Percentiles rank a stretch among this genome's conserved stretches.
These are phyloP conservation scores for Octopus bimaculoides DNA, from an alignment of 1,140 invertebrate genomes.

Conservation along the genomic window DNA sequence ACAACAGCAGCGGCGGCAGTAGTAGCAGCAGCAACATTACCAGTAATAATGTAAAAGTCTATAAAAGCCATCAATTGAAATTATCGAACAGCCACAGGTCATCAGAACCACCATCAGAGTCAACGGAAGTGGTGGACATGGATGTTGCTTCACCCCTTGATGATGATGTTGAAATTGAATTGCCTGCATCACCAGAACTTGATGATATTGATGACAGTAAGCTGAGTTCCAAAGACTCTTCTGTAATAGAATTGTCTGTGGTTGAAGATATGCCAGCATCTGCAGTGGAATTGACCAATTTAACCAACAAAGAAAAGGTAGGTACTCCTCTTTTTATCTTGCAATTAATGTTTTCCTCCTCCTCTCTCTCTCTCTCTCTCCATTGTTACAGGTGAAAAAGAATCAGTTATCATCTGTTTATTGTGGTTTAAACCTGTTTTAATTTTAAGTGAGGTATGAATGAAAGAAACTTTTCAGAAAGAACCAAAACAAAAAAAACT, in stretches of 20 bases:
- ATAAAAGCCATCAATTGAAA: neutral
- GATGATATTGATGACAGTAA: slow-evolving; percentile 64
- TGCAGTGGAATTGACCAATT: slow-evolving; percentile 85
- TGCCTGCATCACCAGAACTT: slow-evolving; percentile 23
- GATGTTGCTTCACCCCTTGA: slow-evolving; percentile 61
- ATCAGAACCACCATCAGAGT: slow-evolving; percentile 29
- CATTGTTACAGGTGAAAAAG: too few relatives aligned
- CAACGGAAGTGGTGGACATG: slow-evolving; percentile 64
- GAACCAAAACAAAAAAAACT: too few relatives aligned
- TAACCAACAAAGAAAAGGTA: slow-evolving; percentile 92
- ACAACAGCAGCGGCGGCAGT: neutral
- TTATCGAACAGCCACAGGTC: neutral
- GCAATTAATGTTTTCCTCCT: too few relatives aligned
- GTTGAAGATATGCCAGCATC: slow-evolving; percentile 57
- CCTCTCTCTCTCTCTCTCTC: too few relatives aligned
- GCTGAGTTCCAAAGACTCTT: slow-evolving; percentile 82
- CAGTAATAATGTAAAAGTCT: neutral
- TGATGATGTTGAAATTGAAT: slow-evolving; percentile 35
- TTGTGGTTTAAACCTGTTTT: too few relatives aligned
- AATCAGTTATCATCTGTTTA: too few relatives aligned
- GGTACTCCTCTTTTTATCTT: slow-evolving; percentile 27
- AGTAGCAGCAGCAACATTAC: too few relatives aligned
- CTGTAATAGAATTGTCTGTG: slow-evolving; percentile 38
- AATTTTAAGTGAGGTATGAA: too few relatives aligned
- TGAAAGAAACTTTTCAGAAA: too few relatives aligned